Evolutionary conservation across 2,797 vertebrate genomes (phyloP), one percentile per base, ranked within the genome.

Genomic region (Australoheros facetus): DNA sequence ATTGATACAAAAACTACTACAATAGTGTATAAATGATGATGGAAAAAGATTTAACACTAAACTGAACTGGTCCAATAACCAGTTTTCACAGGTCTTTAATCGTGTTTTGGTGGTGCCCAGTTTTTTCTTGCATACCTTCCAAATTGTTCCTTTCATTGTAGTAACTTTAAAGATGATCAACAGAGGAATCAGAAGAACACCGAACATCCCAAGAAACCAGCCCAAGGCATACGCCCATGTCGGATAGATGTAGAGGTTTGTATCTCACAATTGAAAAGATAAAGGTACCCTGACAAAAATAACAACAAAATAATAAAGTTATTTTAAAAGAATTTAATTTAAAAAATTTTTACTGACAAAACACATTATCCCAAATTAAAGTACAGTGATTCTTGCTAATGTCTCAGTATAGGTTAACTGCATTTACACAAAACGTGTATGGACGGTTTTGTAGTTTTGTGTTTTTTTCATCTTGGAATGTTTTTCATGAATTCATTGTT

Each of bases 181-280:
- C 79, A 95, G 77, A 21, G 94, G 93, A 73, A 94, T 90, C 80
- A 95, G 51, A 23, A 94, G 75, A 76, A 94, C 92, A 5, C 93
- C 94, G 86, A 94, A 88, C 23, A 95, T 85, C 62, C 93, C 92
- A 1, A 95, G 88, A 60, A 3, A 90, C 94, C 93, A 95, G 81
- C 92, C 93, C 81, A 94, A 37, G 53, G 85, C 87, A 2, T 94
- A 95, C 2, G 93, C 93, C 93, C 93, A 95, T 21, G 82, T 86
- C 0, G 93, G 94, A 77, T 94, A 94, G 23, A 91, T 12, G 48
- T 95, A 95, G 92, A 66, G 94, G 91, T 32, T 88, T 85, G 79
- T 95, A 94, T 76, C 16, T 90, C 72, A 89, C 89, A 72, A 95
- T 2, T 30, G 92, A 93, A 78, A 91, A 91, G 56, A 95, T 78